phyloP scores from a whole-genome alignment of 2,888 invertebrate genomes.

The Cepaea hortensis region DNA sequence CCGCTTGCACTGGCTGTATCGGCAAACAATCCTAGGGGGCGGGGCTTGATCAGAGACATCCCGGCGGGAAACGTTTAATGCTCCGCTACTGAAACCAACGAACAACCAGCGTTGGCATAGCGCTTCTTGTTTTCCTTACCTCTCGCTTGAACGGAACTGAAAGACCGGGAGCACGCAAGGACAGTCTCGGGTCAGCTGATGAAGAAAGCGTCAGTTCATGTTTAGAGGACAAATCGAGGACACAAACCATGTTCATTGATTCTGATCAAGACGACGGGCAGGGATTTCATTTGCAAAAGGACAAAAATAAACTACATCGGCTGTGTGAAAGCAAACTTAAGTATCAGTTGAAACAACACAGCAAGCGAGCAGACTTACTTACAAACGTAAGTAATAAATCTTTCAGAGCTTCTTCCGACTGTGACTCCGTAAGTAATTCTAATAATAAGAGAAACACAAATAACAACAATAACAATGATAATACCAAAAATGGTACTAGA shows the following conservation, averaged over 20 bases:
- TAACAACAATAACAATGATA: conserved; percentile 5
- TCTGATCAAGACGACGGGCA: conserved; percentile 32
- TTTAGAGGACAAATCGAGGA: conserved; percentile 27
- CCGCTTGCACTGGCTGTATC: conserved; percentile 33
- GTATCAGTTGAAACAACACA: neutral
- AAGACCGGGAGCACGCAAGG: conserved; percentile 40
- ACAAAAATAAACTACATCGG: conserved; percentile 36
- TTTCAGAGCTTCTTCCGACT: neutral
- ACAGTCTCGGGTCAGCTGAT: conserved; percentile 45
- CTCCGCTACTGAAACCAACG: neutral
- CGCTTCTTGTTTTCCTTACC: conserved; percentile 2
- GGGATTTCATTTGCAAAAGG: conserved; percentile 17
- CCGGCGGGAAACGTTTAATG: conserved; percentile 43
- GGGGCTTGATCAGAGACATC: conserved; percentile 19
- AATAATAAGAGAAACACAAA: neutral
- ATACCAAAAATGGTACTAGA: neutral
- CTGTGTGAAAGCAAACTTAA: conserved; percentile 28
- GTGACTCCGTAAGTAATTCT: neutral
- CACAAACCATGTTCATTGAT: conserved; percentile 40
- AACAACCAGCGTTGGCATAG: conserved; percentile 15
- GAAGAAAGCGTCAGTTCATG: conserved; percentile 34
- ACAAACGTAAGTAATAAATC: conserved; percentile 4
- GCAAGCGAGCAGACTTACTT: conserved; percentile 9
- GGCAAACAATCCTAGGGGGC: conserved; percentile 43
- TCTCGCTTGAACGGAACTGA: conserved; percentile 32